Evolutionary conservation across 1,140 invertebrate species (phyloP).

Genomic region (Drosophila arawakana): DNA sequence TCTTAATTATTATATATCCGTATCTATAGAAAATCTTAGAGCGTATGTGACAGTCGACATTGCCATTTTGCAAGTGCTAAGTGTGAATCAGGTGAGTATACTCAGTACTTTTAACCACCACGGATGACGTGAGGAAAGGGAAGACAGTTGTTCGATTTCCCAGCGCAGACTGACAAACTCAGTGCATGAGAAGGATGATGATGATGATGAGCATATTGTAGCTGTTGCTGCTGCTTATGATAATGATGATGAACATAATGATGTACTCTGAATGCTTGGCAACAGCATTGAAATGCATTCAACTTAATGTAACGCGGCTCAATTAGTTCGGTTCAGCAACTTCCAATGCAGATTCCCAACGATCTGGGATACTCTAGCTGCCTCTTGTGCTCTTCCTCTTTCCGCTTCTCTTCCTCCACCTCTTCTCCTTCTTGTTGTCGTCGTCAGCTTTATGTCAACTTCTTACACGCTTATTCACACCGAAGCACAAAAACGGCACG

Average conservation of each 20-base stretch:
- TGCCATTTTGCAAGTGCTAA: background rate
- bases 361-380: conserved; percentile 44
- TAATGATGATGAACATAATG: conserved; percentile 16
- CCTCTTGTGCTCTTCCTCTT: conserved; percentile 24
- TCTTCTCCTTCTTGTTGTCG: conserved; percentile 21
- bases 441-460: conserved; percentile 76
- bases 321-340: conserved; percentile 80
- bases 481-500: conserved; percentile 71
- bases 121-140: conserved; percentile 21
- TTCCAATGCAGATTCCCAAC: conserved; percentile 70
- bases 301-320: conserved; percentile 82
- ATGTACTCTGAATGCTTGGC: conserved; percentile 60
- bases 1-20: too few species aligned
- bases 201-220: conserved; percentile 1
- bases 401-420: conserved; percentile 3
- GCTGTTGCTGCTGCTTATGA: background rate
- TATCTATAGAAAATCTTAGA: background rate
- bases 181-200: conserved; percentile 1
- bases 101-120: background rate
- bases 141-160: conserved; percentile 67
- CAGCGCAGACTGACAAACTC: conserved; percentile 51
- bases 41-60: background rate
- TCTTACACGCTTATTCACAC: conserved; percentile 83
- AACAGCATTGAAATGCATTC: conserved; percentile 81
- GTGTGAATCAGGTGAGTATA: conserved; percentile 6